Percentiles rank a stretch among this genome's conserved stretches.
These are phyloP conservation scores for Sebastiscus tertius DNA, from an alignment of 2,797 vertebrate species.

Conservation along the genomic window DNA sequence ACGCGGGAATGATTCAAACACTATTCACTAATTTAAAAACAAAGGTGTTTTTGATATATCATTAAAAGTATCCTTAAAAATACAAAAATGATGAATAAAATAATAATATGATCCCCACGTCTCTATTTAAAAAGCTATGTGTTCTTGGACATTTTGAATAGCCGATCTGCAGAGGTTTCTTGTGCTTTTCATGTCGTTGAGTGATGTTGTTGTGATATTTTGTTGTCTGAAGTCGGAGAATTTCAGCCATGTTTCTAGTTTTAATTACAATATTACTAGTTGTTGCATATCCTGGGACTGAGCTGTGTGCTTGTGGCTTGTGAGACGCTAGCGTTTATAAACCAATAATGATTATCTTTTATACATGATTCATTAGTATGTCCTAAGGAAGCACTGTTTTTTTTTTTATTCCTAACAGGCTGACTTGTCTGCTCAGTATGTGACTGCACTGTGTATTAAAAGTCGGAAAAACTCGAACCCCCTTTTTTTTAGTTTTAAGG, in stretches of 20 bases:
- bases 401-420: slow-evolving; percentile 73
- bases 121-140: background rate
- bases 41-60: background rate
- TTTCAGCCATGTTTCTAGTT: slow-evolving; percentile 72
- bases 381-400: slow-evolving; percentile 78
- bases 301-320: slow-evolving; percentile 75
- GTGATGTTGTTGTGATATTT: slow-evolving; percentile 10
- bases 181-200: background rate
- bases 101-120: background rate
- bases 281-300: slow-evolving; percentile 82
- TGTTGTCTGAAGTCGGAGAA: slow-evolving; percentile 43
- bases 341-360: slow-evolving; percentile 85
- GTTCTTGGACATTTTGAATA: slow-evolving; percentile 19
- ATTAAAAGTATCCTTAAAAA: background rate
- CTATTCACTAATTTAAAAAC: background rate
- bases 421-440: slow-evolving; percentile 70
- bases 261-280: slow-evolving; percentile 81
- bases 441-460: slow-evolving; percentile 59
- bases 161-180: background rate
- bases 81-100: background rate
- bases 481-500: slow-evolving; percentile 33
- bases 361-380: slow-evolving; percentile 85
- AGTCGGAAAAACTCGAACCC: slow-evolving; percentile 39
- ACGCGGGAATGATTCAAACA: slow-evolving; percentile 9
- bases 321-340: slow-evolving; percentile 76